phyloP scores from a whole-genome alignment of 2,888 invertebrate genomes.

The Oligia latruncula region DNA sequence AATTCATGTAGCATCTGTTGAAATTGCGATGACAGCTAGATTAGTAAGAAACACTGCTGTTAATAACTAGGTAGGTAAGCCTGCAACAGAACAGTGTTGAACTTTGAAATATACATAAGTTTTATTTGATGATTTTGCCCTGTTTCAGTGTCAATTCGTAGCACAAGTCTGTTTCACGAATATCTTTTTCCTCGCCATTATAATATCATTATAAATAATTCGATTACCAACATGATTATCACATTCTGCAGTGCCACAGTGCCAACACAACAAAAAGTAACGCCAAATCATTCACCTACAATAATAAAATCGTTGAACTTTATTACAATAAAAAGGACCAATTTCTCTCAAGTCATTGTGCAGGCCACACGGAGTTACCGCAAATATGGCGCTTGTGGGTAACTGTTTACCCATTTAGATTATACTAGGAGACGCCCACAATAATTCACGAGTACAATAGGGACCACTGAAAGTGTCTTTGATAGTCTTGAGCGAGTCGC shows the following conservation, averaged over 20 bases:
- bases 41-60: neutral
- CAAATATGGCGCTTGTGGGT: conserved; percentile 72
- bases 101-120: neutral
- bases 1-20: neutral
- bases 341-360: conserved; percentile 73
- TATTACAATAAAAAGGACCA: conserved; percentile 57
- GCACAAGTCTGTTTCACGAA: neutral
- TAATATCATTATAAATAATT: neutral
- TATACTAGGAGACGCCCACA: conserved; percentile 77
- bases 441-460: conserved; percentile 80
- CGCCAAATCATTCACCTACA: conserved; percentile 46
- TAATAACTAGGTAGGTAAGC: neutral
- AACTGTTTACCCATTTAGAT: conserved; percentile 68
- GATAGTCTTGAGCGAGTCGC: conserved; percentile 73
- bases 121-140: neutral
- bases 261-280: conserved; percentile 18
- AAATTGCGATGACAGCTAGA: neutral
- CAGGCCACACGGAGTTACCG: conserved; percentile 72
- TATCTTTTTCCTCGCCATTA: neutral
- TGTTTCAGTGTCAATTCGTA: neutral
- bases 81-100: too few species aligned
- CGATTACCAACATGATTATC: conserved; percentile 7
- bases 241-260: conserved; percentile 5
- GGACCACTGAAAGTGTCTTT: conserved; percentile 78
- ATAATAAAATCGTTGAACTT: conserved; percentile 63